These are phyloP conservation scores for Calosoma granatense DNA, from an alignment of 1,140 invertebrate genomes.

Conservation along the genomic window DNA sequence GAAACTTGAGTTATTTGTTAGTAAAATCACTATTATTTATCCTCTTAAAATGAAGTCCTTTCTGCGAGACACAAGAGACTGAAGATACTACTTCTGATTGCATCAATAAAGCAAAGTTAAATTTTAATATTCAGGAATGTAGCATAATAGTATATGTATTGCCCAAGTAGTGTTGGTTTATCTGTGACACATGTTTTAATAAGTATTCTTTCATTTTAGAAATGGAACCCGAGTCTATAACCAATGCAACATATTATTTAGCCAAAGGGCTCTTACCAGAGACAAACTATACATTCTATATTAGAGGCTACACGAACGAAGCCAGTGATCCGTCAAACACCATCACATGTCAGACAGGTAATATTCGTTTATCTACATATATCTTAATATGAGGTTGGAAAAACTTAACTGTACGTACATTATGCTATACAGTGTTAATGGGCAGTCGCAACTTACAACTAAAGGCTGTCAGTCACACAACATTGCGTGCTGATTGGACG, in stretches of 20 bases:
- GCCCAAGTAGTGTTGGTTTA: too few relatives aligned
- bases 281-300: constrained; percentile 59
- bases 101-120: too few relatives aligned
- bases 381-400: constrained; percentile 2
- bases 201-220: constrained; percentile 25
- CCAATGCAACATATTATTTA: constrained; percentile 41
- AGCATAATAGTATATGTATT: too few relatives aligned
- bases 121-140: too few relatives aligned
- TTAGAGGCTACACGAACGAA: constrained; percentile 47
- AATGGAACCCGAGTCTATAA: constrained; percentile 46
- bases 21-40: too few relatives aligned
- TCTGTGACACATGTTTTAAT: too few relatives aligned
- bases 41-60: too few relatives aligned
- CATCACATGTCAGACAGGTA: constrained; percentile 51
- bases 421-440: constrained; percentile 25
- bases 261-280: constrained; percentile 45
- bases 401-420: not conserved
- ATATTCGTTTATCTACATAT: constrained; percentile 18
- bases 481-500: constrained; percentile 48
- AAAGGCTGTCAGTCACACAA: constrained; percentile 40
- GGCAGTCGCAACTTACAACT: constrained; percentile 44
- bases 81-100: too few relatives aligned
- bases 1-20: too few relatives aligned
- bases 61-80: too few relatives aligned
- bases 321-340: constrained; percentile 51